Evolutionary conservation across 2,797 vertebrate genomes (phyloP).

Genomic region (Gymnothorax javanicus): DNA sequence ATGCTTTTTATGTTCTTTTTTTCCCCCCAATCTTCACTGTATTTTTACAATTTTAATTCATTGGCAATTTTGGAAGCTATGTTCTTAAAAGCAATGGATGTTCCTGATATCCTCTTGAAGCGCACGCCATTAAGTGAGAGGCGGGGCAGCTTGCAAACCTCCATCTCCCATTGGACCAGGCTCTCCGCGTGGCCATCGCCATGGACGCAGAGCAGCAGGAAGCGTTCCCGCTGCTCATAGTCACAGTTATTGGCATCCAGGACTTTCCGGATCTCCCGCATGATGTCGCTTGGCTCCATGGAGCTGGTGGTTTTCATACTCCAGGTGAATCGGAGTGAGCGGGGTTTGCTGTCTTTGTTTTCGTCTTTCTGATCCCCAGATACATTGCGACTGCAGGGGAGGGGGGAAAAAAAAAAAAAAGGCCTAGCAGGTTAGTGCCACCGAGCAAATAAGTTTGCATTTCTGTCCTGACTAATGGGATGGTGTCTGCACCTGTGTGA

Average conservation of each 20-base stretch:
- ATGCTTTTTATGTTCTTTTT: conserved; percentile 52
- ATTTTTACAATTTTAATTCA: conserved; percentile 90
- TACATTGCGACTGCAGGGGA: conserved; percentile 85
- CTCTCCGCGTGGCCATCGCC: conserved; percentile 81
- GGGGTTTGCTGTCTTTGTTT: conserved; percentile 87
- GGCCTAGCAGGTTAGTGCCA: not conserved
- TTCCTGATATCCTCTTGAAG: conserved; percentile 89
- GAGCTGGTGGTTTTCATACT: conserved; percentile 92
- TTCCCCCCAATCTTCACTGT: conserved; percentile 31
- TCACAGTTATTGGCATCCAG: conserved; percentile 88
- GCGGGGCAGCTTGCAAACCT: conserved; percentile 89
- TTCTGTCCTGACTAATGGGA: not conserved
- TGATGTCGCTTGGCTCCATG: conserved; percentile 87
- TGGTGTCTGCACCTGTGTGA: not conserved
- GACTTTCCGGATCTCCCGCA: conserved; percentile 87
- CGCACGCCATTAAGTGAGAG: conserved; percentile 89
- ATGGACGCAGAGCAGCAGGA: conserved; percentile 86
- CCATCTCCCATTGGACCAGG: conserved; percentile 91
- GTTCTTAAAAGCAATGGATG: conserved; percentile 91
- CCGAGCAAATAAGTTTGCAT: not conserved
- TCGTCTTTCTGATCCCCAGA: conserved; percentile 92
- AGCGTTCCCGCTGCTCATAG: conserved; percentile 86
- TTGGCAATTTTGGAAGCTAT: conserved; percentile 93
- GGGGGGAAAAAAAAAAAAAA: not conserved
- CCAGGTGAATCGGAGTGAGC: conserved; percentile 88